Percentiles rank a stretch among this genome's conserved stretches.
Evolutionary conservation across 2,797 vertebrate species (phyloP).

Genomic region (Sitta carolinensis): DNA sequence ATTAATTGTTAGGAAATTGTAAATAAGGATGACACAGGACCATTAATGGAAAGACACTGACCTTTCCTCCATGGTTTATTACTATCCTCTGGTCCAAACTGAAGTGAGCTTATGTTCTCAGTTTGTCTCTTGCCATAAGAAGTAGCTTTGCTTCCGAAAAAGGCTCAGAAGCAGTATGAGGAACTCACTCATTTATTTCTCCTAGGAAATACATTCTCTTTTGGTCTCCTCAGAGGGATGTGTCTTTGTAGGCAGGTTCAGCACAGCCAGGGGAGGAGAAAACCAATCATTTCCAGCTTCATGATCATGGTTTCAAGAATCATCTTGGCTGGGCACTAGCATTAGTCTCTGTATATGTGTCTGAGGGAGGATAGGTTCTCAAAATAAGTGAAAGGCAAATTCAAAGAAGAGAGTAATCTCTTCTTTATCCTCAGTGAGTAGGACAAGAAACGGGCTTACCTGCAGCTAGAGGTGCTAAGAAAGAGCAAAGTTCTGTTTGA

Average conservation of each 20-base stretch:
- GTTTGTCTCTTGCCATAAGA: neutral
- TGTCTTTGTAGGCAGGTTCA: neutral
- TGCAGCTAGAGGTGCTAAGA: neutral
- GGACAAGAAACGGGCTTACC: neutral
- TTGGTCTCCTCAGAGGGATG: neutral
- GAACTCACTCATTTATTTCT: neutral
- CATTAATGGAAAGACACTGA: constrained; percentile 4
- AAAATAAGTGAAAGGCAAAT: neutral
- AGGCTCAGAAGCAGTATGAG: neutral
- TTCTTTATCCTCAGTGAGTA: neutral
- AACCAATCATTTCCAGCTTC: neutral
- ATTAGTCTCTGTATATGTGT: neutral
- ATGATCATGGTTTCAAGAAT: neutral
- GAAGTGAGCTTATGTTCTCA: neutral
- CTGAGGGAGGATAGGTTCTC: neutral
- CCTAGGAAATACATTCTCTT: neutral
- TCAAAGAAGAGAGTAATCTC: neutral
- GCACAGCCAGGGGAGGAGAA: neutral
- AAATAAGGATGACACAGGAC: constrained; percentile 15
- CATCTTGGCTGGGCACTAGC: neutral
- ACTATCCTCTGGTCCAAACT: neutral
- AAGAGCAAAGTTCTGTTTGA: neutral
- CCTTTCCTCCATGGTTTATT: constrained; percentile 28
- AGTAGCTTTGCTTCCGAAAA: neutral
- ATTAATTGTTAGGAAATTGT: neutral